Percentiles rank a stretch among this genome's conserved stretches.
Evolutionary conservation across 2,888 invertebrate species (phyloP).

Genomic region (Rhodophaea formosa): DNA sequence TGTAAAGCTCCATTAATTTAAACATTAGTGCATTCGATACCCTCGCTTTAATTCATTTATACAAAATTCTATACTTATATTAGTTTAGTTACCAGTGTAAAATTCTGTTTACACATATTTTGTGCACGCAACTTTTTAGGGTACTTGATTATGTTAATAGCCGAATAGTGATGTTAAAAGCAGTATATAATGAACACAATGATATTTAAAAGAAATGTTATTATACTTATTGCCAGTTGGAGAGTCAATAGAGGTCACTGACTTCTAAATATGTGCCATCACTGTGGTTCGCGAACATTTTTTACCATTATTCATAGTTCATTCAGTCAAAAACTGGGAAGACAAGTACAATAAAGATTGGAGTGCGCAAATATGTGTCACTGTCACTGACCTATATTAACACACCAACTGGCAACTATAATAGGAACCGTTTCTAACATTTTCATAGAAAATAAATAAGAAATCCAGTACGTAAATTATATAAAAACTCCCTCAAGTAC

Average conservation of each 20-base stretch:
- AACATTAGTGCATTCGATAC: slow-evolving; percentile 13
- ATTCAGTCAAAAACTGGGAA: too few relatives aligned
- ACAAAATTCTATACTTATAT: slow-evolving; percentile 16
- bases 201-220: background rate
- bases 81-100: background rate
- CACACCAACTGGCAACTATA: too few relatives aligned
- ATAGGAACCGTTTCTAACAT: too few relatives aligned
- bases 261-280: too few relatives aligned
- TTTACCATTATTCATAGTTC: too few relatives aligned
- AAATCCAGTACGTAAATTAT: background rate
- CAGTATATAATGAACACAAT: background rate
- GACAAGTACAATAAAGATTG: too few relatives aligned
- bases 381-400: too few relatives aligned
- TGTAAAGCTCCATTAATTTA: slow-evolving; percentile 32
- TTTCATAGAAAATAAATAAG: background rate
- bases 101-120: slow-evolving; percentile 6
- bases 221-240: background rate
- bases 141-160: background rate
- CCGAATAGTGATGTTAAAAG: background rate
- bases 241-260: too few relatives aligned
- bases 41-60: slow-evolving; percentile 7
- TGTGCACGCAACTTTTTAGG: slow-evolving; percentile 9
- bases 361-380: too few relatives aligned
- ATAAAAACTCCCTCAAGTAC: background rate
- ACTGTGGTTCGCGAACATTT: too few relatives aligned